Evolutionary conservation across 2,888 invertebrate genomes (phyloP).

Genomic region (Drosophila dives): DNA sequence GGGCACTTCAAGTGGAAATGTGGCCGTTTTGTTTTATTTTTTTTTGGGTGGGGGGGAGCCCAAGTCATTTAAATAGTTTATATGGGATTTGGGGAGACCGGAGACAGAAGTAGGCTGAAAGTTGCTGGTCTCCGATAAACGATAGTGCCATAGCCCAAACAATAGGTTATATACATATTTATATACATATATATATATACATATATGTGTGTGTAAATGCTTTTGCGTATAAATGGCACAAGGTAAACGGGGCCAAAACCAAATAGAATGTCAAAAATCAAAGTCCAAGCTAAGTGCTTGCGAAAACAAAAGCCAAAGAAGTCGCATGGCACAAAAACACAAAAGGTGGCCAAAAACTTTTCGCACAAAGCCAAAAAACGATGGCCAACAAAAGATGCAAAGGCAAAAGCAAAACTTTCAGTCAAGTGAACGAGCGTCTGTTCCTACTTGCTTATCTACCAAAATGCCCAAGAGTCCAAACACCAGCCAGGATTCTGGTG

Average conservation of each 20-base stretch:
- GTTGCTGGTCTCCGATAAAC: constrained; percentile 46
- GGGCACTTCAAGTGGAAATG: constrained; percentile 17
- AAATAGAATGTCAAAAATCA: constrained; percentile 81
- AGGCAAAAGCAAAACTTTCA: constrained; percentile 54
- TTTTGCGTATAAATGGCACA: constrained; percentile 53
- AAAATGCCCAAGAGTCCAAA: constrained; percentile 40
- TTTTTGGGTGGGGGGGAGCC: constrained; percentile 13
- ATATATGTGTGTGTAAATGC: constrained; percentile 29
- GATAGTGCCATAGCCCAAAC: constrained; percentile 38
- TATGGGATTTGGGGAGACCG: constrained; percentile 34
- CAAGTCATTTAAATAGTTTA: constrained; percentile 60
- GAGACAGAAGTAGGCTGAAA: not conserved
- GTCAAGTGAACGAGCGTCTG: constrained; percentile 45
- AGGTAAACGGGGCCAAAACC: constrained; percentile 65
- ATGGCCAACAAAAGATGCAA: constrained; percentile 20
- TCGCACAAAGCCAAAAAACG: constrained; percentile 44
- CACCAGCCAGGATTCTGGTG: not conserved
- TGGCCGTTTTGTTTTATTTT: constrained; percentile 33
- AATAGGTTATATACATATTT: constrained; percentile 27
- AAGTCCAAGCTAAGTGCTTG: constrained; percentile 69
- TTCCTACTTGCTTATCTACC: constrained; percentile 65
- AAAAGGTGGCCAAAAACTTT: constrained; percentile 73
- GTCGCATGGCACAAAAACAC: constrained; percentile 58
- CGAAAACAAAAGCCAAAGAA: constrained; percentile 75
- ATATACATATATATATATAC: constrained; percentile 15